Evolutionary conservation across 2,888 invertebrate genomes (phyloP), one percentile per base, ranked within the genome.

Genomic region (Megastigmus dorsalis): DNA sequence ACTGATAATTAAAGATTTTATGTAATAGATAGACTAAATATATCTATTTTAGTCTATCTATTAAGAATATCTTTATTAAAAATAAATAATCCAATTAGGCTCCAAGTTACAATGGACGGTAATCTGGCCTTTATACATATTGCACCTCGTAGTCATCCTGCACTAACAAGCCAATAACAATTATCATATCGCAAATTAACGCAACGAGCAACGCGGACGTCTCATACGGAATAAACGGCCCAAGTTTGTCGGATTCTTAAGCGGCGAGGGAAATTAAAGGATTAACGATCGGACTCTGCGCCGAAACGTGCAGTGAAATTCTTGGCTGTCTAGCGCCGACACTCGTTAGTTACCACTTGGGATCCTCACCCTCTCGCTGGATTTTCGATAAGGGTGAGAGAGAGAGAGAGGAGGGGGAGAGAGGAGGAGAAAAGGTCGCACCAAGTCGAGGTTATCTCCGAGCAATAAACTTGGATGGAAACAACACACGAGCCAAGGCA

Each of bases 401-500:
- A 79, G 80, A 84, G 82, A 83, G 38, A 20, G 23, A 41, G 20
- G 30, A 38, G n/a, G 50, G 50, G 28, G 28, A 26, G 26, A 28
- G 36, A 43, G 65, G n/a, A 3, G 3, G 10, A 43, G 45, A 30
- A 57, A 30, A 15, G 82, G 77, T 76, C n/a, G 4, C 20, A 10
- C 75, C 74, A 79, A 78, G 85, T 75, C 74, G 79, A 78, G 85
- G 85, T 86, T 87, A 87, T 86, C 86, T 85, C 80, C 74, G 78
- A 79, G 83, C 84, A 84, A 83, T 86, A 86, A 86, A 86, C 85
- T 85, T 79, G 79, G 80, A 80, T 79, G 82, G 80, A 84, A n/a
- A 84, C 84, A 84, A 84, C 83, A 84, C 82, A n/a, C n/a, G n/a
- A n/a, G 63, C 48, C 54, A 57, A 75, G 45, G 63, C 62, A 55